Evolutionary conservation across 2,113 vertebrate genomes (phyloP).

Genomic region (Bungarus multicinctus): DNA sequence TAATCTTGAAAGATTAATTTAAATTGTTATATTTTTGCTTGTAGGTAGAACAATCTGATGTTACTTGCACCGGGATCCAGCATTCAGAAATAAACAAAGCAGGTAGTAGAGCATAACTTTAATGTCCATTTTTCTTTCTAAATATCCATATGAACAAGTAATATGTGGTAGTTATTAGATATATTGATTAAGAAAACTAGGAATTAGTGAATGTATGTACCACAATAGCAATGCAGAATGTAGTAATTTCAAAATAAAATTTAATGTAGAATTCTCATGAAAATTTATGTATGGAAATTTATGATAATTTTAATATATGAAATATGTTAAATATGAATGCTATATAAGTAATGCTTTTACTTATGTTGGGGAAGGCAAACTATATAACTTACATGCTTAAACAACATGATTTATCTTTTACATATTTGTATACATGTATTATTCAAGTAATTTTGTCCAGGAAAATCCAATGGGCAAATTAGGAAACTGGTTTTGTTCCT

Average conservation of each 20-base stretch:
- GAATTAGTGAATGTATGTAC: neutral
- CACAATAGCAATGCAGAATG: neutral
- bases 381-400: neutral
- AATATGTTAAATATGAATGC: neutral
- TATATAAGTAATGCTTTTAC: neutral
- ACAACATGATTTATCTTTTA: neutral
- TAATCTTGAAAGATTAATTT: neutral
- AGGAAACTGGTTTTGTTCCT: neutral
- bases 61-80: neutral
- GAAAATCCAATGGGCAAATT: neutral
- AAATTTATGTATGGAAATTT: neutral
- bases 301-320: neutral
- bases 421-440: neutral
- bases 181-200: neutral
- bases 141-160: neutral
- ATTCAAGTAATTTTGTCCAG: neutral
- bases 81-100: constrained; percentile 51
- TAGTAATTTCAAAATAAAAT: neutral
- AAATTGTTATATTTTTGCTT: constrained; percentile 13
- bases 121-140: accelerated
- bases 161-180: neutral
- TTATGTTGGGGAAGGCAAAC: neutral
- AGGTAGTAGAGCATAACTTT: constrained; percentile 54
- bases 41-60: constrained; percentile 51
- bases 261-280: neutral